Conservation (phyloP, 2,888 invertebrate genomes). For the Heliconius aoede region DNA sequence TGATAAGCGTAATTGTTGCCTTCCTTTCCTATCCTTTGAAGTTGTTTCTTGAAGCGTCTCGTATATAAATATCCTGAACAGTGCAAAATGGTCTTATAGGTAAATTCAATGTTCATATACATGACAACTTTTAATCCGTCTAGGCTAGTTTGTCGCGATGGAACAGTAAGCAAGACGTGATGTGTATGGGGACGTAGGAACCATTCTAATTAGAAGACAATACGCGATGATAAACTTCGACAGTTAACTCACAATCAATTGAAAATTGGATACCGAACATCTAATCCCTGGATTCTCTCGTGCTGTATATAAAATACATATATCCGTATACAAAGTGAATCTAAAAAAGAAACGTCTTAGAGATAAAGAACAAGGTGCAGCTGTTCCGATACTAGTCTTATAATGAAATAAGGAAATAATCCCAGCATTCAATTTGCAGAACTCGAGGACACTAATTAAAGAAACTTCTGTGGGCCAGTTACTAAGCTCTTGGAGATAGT, state of each 20-base stretch:
- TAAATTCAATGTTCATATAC: background rate
- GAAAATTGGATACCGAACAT: background rate
- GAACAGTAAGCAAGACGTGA: background rate
- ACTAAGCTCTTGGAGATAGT: slow-evolving; percentile 11
- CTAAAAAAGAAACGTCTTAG: background rate
- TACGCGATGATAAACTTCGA: background rate
- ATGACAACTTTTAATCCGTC: background rate
- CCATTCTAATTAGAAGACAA: background rate
- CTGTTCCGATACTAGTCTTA: slow-evolving; percentile 4
- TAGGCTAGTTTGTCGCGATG: background rate
- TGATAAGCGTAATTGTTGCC: slow-evolving; percentile 38
- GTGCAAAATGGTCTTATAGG: background rate
- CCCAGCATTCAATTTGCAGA: slow-evolving; percentile 14
- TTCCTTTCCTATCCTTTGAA: background rate
- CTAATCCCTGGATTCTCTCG: background rate
- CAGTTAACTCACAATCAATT: background rate
- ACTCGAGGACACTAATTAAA: slow-evolving; percentile 22
- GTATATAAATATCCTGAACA: background rate
- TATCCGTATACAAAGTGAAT: too few relatives aligned
- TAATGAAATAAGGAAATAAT: slow-evolving; percentile 22
- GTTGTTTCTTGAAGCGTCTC: slow-evolving; percentile 4
- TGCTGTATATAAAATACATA: too few relatives aligned
- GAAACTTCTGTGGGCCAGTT: slow-evolving; percentile 14
- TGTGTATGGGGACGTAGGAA: too few relatives aligned
- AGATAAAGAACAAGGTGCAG: background rate